phyloP scores from a whole-genome alignment of 37 sponge, comb jelly and placozoan genomes.

The Theonella swinhoei region DNA sequence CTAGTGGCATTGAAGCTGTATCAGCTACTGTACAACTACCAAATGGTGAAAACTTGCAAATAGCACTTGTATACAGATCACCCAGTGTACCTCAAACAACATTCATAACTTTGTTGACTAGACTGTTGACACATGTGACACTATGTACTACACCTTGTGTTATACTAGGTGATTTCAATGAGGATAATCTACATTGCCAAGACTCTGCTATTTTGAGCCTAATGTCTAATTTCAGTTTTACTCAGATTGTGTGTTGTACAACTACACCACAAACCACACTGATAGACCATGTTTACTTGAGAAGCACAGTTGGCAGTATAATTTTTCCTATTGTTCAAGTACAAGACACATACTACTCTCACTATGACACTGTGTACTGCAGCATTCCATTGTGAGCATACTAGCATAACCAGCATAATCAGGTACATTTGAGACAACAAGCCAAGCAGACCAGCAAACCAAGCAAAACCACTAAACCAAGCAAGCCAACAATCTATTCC shows the following conservation, averaged over 20 bases:
- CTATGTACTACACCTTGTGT: neutral
- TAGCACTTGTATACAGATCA: conserved; percentile 33
- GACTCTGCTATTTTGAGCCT: no score
- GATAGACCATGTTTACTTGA: neutral
- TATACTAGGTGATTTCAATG: no score
- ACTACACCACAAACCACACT: neutral
- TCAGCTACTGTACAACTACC: neutral
- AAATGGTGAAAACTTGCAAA: neutral
- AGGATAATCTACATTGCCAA: no score
- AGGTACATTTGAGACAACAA: neutral
- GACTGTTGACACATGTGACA: neutral
- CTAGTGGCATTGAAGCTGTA: conserved; percentile 15
- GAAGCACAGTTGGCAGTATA: neutral
- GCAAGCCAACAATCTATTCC: neutral
- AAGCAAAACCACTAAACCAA: neutral
- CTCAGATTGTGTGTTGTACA: neutral
- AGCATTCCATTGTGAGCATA: neutral
- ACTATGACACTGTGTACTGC: neutral
- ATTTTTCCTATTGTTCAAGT: neutral
- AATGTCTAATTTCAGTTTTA: neutral
- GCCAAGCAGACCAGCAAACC: neutral
- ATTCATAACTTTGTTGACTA: neutral
- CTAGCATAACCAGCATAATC: neutral
- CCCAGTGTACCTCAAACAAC: conserved; percentile 4
- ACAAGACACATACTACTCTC: neutral